These are phyloP conservation scores for Solenodon paradoxus DNA, from an alignment of 2,113 vertebrate genomes.

Conservation along the genomic window DNA sequence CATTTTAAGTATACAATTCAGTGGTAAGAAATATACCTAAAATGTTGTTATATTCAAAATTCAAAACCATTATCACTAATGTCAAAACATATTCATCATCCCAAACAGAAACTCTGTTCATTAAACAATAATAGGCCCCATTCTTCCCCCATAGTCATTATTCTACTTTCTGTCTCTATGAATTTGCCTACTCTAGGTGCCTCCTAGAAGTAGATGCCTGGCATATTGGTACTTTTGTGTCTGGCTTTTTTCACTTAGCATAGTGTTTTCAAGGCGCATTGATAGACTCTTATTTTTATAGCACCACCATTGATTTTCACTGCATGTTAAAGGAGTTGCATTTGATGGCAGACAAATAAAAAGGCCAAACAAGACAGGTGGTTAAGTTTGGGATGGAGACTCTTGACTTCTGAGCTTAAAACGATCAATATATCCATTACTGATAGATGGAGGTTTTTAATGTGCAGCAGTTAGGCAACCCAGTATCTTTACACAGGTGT, in stretches of 20 bases:
- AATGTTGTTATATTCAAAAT: background rate
- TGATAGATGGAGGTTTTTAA: background rate
- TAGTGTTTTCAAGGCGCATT: background rate
- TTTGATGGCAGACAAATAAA: background rate
- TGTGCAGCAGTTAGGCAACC: background rate
- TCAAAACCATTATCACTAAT: background rate
- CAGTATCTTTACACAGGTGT: constrained; percentile 60
- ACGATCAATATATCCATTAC: background rate
- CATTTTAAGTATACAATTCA: constrained; percentile 8
- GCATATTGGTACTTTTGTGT: background rate
- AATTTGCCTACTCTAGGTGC: background rate
- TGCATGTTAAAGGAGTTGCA: background rate
- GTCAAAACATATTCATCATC: background rate
- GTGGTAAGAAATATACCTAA: constrained; percentile 23
- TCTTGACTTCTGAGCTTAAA: constrained; percentile 28
- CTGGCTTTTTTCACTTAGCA: background rate
- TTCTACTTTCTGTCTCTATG: background rate
- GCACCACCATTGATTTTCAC: background rate
- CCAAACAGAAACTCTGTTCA: background rate
- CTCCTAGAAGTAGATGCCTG: background rate
- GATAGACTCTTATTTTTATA: background rate
- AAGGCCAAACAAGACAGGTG: background rate
- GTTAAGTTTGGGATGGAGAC: background rate
- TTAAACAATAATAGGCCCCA: background rate
- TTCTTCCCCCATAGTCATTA: background rate